Evolutionary conservation across 2,797 vertebrate genomes (phyloP).

Genomic region (Hylomyscus alleni): DNA sequence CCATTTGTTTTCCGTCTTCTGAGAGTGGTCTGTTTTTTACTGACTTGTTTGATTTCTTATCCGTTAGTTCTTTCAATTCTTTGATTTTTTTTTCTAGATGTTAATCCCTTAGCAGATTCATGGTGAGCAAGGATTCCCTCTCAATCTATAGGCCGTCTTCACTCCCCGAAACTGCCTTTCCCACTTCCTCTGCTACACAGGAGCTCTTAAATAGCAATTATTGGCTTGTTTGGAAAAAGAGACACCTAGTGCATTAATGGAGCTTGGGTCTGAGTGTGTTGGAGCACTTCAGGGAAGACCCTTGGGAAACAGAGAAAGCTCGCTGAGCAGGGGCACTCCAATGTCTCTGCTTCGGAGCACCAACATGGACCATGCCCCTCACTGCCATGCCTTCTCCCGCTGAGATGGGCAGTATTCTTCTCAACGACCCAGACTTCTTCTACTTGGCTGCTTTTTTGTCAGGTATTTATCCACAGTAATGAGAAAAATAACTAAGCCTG

Average conservation of each 20-base stretch:
- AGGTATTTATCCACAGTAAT: background rate
- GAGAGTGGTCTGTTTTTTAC: background rate
- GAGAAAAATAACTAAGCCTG: background rate
- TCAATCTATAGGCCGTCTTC: background rate
- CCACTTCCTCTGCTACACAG: too few relatives aligned
- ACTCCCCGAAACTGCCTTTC: background rate
- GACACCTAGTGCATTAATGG: background rate
- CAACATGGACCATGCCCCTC: background rate
- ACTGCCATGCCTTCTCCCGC: background rate
- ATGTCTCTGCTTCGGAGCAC: background rate
- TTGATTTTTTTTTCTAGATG: background rate
- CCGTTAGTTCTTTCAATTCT: background rate
- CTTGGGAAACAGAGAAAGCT: too few relatives aligned
- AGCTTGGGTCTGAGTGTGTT: background rate
- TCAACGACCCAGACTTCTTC: background rate
- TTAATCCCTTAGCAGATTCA: background rate
- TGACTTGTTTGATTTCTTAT: background rate
- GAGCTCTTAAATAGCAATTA: background rate
- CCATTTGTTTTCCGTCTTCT: background rate
- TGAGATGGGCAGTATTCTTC: too few relatives aligned
- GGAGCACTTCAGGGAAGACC: background rate
- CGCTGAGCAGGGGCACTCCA: background rate
- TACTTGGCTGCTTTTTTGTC: background rate
- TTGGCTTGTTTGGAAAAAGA: background rate
- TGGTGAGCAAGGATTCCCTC: background rate